Evolutionary conservation across 2,888 invertebrate species (phyloP), one percentile per base, ranked within the genome.

Genomic region (Ophioninae sp.): DNA sequence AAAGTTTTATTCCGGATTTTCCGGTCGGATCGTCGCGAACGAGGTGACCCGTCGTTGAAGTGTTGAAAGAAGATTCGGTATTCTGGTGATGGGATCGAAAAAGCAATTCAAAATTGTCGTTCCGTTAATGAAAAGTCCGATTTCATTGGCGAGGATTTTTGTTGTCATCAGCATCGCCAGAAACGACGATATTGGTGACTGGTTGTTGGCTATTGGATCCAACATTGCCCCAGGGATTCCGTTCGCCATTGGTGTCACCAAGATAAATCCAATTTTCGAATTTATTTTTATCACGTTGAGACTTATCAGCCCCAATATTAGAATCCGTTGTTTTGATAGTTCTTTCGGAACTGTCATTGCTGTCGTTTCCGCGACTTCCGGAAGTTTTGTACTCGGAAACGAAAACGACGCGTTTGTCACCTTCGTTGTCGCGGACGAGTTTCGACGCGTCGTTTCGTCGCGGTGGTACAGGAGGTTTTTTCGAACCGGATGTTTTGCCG

Each of bases 401-500:
- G 73, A 91, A 93, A 76, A 93, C 91, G 2, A 92, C 89, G 65
- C 92, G 91, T 65, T 91, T 92, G 2, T 92, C 92, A 5, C 73
- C 65, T 2, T 89, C 89, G 0, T 85, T 88, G 9, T 88, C 91
- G 10, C 68, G 75, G 0, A 51, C 87, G 20, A 87, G 87, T n/a
- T 92, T 93, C 0, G 93, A 90, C 0, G 88, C 88, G 56, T 93
- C 93, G 6, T 92, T 91, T 84, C 93, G 93, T 82, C 93, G 90
- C 0, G 94, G 94, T 1, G 94, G 94, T 23, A 94, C 93, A 0
- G 94, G 94, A 0, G 94, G 94, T 73, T 94, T 93, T 71, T 91
- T 92, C 1, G 89, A 89, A 8, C 88, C 81, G 17, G 86, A 88
- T 7, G 89, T 76, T 81, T 93, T 93, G 0, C 91, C 91, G 59